phyloP scores from a whole-genome alignment of 2,113 vertebrate genomes.

The Hemiprocne comata region DNA sequence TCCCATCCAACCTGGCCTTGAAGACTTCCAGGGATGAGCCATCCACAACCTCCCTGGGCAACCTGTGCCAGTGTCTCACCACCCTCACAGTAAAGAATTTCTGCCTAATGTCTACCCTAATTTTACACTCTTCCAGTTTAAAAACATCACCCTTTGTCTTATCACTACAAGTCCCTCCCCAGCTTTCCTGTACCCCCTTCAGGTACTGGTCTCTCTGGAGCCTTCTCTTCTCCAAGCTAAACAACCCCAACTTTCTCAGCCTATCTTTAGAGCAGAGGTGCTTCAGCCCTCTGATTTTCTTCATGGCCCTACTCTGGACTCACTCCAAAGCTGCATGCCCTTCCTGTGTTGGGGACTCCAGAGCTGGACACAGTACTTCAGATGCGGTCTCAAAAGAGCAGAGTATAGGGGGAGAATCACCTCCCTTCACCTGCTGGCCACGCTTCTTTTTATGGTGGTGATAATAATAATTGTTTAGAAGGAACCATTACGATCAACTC shows the following conservation, averaged over 20 bases:
- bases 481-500: background rate
- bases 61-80: background rate
- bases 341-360: no score
- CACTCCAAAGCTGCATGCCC: no score
- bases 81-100: background rate
- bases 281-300: no score
- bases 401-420: no score
- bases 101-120: background rate
- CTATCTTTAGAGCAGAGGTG: no score
- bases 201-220: no score
- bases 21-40: background rate
- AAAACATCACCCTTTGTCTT: background rate
- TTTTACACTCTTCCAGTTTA: background rate
- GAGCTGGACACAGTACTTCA: no score
- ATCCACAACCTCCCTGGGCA: background rate
- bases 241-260: no score
- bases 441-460: background rate
- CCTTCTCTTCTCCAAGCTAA: no score
- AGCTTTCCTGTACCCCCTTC: background rate
- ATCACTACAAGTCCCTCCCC: background rate
- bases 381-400: no score
- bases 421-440: background rate
- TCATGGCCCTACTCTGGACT: no score
- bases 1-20: background rate
- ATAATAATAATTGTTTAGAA: background rate